A percentile compares a stretch with the other conserved stretches of the same genome.
These are phyloP conservation scores for Myotis findleyi DNA, from an alignment of 2,797 vertebrate genomes.

Conservation along the genomic window DNA sequence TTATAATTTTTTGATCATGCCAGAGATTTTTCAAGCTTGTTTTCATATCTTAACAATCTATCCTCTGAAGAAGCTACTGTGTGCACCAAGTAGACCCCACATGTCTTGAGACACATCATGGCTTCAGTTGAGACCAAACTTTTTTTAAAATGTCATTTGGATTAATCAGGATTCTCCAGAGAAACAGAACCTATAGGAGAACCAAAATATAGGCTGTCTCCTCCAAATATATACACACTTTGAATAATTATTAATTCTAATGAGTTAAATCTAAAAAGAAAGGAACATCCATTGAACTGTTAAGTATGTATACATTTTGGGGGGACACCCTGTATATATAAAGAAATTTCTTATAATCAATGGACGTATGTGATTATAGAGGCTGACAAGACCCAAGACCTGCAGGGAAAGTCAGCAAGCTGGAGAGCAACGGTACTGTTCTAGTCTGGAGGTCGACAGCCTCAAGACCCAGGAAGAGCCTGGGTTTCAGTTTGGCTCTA, in stretches of 20 bases:
- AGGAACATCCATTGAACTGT: no score
- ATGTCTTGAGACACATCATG: not conserved
- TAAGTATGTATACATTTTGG: no score
- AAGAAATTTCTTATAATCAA: not conserved
- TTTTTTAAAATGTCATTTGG: not conserved
- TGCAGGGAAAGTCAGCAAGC: not conserved
- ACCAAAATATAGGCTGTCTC: not conserved
- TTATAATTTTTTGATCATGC: not conserved
- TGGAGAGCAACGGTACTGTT: not conserved
- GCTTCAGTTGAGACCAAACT: not conserved
- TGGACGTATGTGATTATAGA: not conserved
- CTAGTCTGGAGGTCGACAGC: not conserved
- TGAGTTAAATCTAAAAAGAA: no score
- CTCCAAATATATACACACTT: no score
- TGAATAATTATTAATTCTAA: no score
- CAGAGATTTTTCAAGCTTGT: slow-evolving; percentile 33
- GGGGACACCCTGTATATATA: not conserved
- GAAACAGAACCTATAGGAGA: not conserved
- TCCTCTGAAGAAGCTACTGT: not conserved
- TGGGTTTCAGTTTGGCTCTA: not conserved
- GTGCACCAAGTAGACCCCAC: not conserved
- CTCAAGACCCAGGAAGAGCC: not conserved
- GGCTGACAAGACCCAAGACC: not conserved
- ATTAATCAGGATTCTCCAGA: not conserved
- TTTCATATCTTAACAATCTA: not conserved